phyloP scores from a whole-genome alignment of 2,113 vertebrate genomes.

The Apodemus speciosus region DNA sequence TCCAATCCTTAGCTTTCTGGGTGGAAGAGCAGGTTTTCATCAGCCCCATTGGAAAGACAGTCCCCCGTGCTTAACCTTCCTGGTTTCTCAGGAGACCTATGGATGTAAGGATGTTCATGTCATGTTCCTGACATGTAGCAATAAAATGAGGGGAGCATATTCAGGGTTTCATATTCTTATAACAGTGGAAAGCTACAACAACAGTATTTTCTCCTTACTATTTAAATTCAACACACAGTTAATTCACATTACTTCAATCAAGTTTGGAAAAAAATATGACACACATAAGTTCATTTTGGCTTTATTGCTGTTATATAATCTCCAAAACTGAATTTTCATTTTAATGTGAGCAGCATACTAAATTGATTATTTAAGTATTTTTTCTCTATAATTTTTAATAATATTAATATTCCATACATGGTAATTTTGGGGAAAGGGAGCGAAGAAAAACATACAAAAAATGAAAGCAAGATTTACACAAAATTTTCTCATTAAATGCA shows the following conservation, averaged over 20 bases:
- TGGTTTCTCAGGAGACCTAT: not conserved
- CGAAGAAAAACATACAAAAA: not conserved
- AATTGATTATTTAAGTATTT: not conserved
- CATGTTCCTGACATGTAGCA: not conserved
- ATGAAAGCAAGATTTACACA: not conserved
- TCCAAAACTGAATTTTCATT: not conserved
- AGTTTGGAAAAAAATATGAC: not conserved
- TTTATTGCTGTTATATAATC: not conserved
- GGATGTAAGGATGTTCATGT: not conserved
- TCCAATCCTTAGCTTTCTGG: not conserved
- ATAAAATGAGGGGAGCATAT: not conserved
- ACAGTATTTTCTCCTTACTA: not conserved
- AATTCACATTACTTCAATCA: not conserved
- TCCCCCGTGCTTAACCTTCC: not conserved
- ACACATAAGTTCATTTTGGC: not conserved
- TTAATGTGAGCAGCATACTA: not conserved
- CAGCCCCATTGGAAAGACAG: not conserved
- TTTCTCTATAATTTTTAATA: not conserved
- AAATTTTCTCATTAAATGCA: not conserved
- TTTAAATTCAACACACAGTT: not conserved
- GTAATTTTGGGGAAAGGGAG: not conserved
- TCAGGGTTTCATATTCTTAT: not conserved
- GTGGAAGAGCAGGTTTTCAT: not conserved
- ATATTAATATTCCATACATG: not conserved
- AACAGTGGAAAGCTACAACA: not conserved